Base-by-base conservation (phyloP, 2,797 vertebrate species). In the Enteromius mattozi region DNA sequence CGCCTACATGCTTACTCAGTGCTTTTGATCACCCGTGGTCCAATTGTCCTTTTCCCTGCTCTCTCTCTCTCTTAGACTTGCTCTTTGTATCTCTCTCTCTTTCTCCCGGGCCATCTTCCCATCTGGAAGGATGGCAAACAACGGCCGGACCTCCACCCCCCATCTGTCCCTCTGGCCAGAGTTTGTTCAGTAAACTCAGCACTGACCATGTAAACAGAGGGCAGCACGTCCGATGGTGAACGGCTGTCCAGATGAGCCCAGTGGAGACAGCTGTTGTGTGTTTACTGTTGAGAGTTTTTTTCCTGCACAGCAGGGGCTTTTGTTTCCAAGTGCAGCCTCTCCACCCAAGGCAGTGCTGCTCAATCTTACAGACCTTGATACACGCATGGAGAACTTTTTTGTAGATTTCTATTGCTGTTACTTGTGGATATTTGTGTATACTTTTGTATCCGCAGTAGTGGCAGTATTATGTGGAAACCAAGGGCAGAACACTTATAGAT, bases 1-100 rank as follows among this genome's bases (percentile, higher is more conserved):
- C 13, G 61, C 83, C 75, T 75, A 87, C 81, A 61, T 89, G 91
- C 93, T 93, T 91, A 92, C 85, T 91, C 89, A 88, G 90, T 91
- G 88, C 69, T 92, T 94, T 90, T 92, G 86, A 91, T 92, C 89
- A 83, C 89, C 92, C 92, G 90, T 92, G 92, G 91, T 89, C 93
- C 91, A 93, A 65, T 74, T 88, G 76, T 75, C 71, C 69, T 76
- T 86, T 86, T 24, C 69, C 37, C 47, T 56, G 47, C 66, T 75
- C 85, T 90, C 89, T 87, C 79, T 85, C 86, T 37, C 35, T 77
- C 81, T 72, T 81, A 10, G 42, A 30, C 42, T 49, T 54, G 33
- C 85, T 40, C 51, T 69, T 45, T 78, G 14, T 68, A 69, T 80
- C 66, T 51, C 66, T 78, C 85, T 87, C 86, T 80, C 47, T 78